Conservation (phyloP, 2,113 vertebrate genomes). For the Otis tarda region DNA sequence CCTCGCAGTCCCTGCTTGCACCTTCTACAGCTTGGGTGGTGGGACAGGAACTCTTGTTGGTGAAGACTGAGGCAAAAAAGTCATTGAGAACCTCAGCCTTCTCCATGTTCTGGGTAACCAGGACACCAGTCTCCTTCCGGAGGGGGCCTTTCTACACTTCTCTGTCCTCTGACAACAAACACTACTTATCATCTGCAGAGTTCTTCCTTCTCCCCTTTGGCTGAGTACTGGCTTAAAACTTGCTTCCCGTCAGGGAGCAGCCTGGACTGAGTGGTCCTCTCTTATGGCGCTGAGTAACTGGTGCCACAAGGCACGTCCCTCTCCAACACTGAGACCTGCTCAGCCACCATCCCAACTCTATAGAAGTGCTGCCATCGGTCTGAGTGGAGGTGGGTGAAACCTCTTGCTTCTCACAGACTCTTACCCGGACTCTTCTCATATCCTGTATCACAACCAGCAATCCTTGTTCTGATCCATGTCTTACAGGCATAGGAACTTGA, state of each 20-base stretch:
- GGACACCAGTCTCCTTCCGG: no score
- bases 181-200: background rate
- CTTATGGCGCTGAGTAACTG: background rate
- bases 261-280: background rate
- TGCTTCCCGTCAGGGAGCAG: background rate
- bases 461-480: background rate
- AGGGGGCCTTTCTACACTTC: background rate
- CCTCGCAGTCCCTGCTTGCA: no score
- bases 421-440: background rate
- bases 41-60: no score
- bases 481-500: background rate
- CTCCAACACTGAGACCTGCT: background rate
- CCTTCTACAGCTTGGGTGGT: no score
- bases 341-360: background rate
- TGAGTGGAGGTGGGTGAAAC: background rate
- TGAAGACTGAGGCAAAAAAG: no score
- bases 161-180: background rate
- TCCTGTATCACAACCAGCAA: background rate
- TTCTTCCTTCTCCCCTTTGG: background rate
- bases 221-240: background rate
- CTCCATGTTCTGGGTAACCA: no score
- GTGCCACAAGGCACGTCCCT: background rate
- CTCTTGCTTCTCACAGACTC: background rate
- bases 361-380: background rate
- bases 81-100: no score